These are phyloP conservation scores for Leucophenga maculata DNA, from an alignment of 2,888 invertebrate species.

Conservation along the genomic window DNA sequence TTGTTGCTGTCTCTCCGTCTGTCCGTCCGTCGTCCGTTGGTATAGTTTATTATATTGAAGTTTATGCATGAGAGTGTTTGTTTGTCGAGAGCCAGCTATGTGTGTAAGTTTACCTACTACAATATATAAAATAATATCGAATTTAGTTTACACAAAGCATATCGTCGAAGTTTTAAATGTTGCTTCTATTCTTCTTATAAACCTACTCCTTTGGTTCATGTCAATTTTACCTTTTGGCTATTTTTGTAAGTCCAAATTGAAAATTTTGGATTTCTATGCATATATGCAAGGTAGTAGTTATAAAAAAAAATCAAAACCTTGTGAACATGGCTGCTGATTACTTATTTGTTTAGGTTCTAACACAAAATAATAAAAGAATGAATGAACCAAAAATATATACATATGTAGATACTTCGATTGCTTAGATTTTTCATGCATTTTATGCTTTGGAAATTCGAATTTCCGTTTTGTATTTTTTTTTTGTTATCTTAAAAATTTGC, in stretches of 20 bases:
- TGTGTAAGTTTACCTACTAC: too few relatives aligned
- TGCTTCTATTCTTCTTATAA: too few relatives aligned
- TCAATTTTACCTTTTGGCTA: neutral
- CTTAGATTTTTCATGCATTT: too few relatives aligned
- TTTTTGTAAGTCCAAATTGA: neutral
- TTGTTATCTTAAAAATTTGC: neutral
- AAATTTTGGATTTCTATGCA: neutral
- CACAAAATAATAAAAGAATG: too few relatives aligned
- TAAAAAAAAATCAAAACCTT: neutral
- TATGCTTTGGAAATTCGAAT: too few relatives aligned
- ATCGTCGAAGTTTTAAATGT: too few relatives aligned
- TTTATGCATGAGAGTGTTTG: neutral
- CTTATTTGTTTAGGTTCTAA: too few relatives aligned
- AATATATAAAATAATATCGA: neutral
- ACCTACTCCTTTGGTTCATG: too few relatives aligned
- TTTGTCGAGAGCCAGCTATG: neutral
- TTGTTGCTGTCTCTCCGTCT: conserved; percentile 7
- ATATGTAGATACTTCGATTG: too few relatives aligned
- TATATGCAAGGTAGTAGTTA: neutral
- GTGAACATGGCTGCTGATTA: neutral
- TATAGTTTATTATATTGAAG: neutral
- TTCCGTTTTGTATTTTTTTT: too few relatives aligned
- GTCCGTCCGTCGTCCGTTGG: too few relatives aligned
- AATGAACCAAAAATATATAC: too few relatives aligned
- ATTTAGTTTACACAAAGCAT: neutral